Conservation (phyloP, 2,113 vertebrate species). For the Saccopteryx leptura region DNA sequence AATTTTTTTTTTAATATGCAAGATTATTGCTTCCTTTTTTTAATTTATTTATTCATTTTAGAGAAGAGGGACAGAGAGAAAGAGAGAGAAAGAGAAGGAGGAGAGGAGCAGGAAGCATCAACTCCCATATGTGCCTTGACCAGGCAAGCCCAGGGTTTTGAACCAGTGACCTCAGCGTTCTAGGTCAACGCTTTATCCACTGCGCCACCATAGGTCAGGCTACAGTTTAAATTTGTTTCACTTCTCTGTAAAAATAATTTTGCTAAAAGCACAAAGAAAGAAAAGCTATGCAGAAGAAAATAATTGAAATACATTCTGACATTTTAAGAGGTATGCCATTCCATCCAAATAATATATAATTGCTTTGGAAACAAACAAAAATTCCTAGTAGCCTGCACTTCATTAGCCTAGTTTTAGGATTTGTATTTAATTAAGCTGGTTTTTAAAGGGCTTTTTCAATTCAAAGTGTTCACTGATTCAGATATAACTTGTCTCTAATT, state of each 20-base stretch:
- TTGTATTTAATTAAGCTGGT: conserved; percentile 51
- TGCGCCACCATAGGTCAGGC: no score
- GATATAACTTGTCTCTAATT: conserved; percentile 61
- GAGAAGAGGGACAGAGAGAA: no score
- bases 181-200: no score
- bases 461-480: conserved; percentile 49
- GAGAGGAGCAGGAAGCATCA: no score
- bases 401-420: conserved; percentile 61
- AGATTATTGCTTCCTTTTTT: no score
- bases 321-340: not conserved
- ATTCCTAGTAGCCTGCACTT: not conserved
- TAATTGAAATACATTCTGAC: not conserved
- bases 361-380: conserved; percentile 51
- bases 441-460: conserved; percentile 65
- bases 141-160: no score
- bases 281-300: conserved; percentile 1
- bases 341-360: conserved; percentile 46
- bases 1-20: no score
- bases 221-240: not conserved
- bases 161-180: no score
- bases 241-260: conserved; percentile 33
- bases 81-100: no score
- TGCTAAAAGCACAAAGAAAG: not conserved
- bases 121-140: no score
- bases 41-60: no score